Conservation (phyloP, 2,888 invertebrate genomes). For the Parapristionchus giblindavisi region DNA sequence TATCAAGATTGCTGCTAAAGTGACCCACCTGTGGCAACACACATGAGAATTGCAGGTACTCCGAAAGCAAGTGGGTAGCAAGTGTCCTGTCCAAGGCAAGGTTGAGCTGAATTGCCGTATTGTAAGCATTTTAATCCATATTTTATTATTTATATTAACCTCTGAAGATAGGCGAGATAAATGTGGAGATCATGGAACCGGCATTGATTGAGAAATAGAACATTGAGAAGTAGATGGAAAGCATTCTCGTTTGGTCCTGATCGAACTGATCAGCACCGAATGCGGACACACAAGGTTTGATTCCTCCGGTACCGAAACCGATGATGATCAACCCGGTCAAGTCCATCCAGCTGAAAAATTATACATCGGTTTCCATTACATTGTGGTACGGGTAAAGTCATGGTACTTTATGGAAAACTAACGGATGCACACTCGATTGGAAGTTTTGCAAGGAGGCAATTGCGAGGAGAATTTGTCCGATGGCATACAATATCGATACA, state of each 20-base stretch:
- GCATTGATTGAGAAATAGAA: conserved; percentile 92
- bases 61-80: conserved; percentile 89
- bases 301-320: conserved; percentile 73
- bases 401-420: too few relatives aligned
- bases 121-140: neutral
- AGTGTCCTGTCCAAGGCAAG: conserved; percentile 73
- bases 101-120: conserved; percentile 48
- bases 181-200: conserved; percentile 87
- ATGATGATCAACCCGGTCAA: conserved; percentile 71
- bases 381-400: too few relatives aligned
- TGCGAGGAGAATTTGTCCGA: conserved; percentile 83
- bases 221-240: conserved; percentile 88
- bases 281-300: conserved; percentile 73
- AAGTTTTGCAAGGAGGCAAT: conserved; percentile 71
- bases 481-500: conserved; percentile 86
- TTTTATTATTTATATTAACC: conserved; percentile 68
- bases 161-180: conserved; percentile 86
- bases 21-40: conserved; percentile 77
- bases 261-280: conserved; percentile 74
- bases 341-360: conserved; percentile 62
- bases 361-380: too few relatives aligned
- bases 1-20: too few relatives aligned
- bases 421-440: conserved; percentile 61
- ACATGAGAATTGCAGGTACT: conserved; percentile 86
- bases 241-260: conserved; percentile 76